These are phyloP conservation scores for Chelonoidis abingdonii DNA, from an alignment of 2,113 vertebrate species.

Conservation along the genomic window DNA sequence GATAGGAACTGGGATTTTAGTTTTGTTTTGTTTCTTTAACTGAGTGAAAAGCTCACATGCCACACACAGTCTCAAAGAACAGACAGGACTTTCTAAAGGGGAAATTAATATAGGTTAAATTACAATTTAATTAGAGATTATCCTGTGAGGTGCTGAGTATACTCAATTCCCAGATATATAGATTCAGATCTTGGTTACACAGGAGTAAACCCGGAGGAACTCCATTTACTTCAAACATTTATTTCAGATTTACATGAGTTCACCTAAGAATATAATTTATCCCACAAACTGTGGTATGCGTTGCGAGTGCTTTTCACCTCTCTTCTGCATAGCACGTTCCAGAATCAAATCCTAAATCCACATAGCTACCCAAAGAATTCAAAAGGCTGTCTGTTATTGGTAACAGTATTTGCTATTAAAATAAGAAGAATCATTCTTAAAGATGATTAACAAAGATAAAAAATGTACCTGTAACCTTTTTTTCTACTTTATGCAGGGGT, in stretches of 20 bases:
- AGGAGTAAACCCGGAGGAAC: neutral
- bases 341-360: neutral
- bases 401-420: neutral
- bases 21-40: conserved; percentile 2
- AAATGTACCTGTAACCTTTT: accelerated
- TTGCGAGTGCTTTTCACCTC: neutral
- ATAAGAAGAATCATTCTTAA: neutral
- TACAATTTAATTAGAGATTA: neutral
- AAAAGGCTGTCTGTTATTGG: neutral
- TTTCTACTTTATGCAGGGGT: neutral
- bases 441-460: neutral
- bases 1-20: neutral
- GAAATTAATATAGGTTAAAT: neutral
- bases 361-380: neutral
- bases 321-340: neutral
- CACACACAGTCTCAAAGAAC: neutral
- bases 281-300: neutral
- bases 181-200: neutral
- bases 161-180: neutral
- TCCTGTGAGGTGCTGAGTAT: neutral
- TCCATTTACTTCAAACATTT: neutral
- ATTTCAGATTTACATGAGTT: neutral
- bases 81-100: neutral
- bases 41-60: neutral
- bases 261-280: neutral